Conservation (phyloP, 1,140 invertebrate species). For the Lerema accius region DNA sequence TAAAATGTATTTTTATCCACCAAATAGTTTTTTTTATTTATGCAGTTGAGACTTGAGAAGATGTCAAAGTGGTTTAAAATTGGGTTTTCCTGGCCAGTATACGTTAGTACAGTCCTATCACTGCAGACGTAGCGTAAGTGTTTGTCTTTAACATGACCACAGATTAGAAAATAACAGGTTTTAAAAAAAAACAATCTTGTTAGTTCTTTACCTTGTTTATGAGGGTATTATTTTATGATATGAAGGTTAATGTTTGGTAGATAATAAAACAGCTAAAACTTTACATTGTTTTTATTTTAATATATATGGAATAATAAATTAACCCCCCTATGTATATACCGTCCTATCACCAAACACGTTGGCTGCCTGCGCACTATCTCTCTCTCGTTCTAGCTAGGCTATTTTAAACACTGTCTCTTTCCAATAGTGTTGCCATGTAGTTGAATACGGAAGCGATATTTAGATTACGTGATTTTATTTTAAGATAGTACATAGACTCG, state of each 20-base stretch:
- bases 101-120: too few species aligned
- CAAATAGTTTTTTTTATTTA: too few species aligned
- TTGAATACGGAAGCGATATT: conserved; percentile 17
- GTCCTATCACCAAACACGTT: conserved; percentile 73
- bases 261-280: conserved; percentile 64
- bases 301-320: conserved; percentile 79
- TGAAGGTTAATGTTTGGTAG: not conserved
- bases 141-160: too few species aligned
- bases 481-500: conserved; percentile 16
- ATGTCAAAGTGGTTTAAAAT: too few species aligned
- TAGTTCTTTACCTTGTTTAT: too few species aligned
- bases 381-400: conserved; percentile 53
- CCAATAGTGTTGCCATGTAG: conserved; percentile 20
- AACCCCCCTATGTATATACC: conserved; percentile 67
- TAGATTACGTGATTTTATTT: conserved; percentile 10
- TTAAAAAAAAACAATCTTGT: too few species aligned
- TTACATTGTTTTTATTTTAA: conserved; percentile 77
- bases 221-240: too few species aligned
- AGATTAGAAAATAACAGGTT: too few species aligned
- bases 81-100: too few species aligned
- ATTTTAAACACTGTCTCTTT: conserved; percentile 20
- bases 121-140: too few species aligned
- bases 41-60: too few species aligned
- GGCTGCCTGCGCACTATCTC: conserved; percentile 62
- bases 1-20: too few species aligned